Evolutionary conservation across 2,888 invertebrate species (phyloP).

Genomic region (Pterostichus madidus): DNA sequence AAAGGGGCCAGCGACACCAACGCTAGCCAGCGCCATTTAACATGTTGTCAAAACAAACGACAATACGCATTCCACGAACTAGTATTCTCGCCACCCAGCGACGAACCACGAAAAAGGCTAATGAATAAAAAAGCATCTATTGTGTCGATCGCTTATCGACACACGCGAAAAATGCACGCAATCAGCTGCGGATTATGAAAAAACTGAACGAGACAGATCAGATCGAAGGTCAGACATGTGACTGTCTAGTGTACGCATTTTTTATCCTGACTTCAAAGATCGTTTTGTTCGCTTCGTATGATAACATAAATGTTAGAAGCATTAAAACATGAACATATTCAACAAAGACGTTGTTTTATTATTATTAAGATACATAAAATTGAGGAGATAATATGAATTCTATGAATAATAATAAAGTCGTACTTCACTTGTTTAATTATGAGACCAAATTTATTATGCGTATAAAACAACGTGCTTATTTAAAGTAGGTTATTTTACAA

Average conservation of each 20-base stretch:
- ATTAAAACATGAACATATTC: constrained; percentile 6
- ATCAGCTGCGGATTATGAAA: constrained; percentile 28
- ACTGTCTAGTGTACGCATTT: neutral
- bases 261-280: neutral
- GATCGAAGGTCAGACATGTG: constrained; percentile 15
- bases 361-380: constrained; percentile 18
- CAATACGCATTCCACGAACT: constrained; percentile 60
- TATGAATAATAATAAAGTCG: constrained; percentile 33
- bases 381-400: constrained; percentile 27
- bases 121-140: constrained; percentile 44
- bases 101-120: constrained; percentile 37
- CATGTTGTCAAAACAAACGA: constrained; percentile 63
- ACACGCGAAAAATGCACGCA: constrained; percentile 18
- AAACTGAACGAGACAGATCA: constrained; percentile 10
- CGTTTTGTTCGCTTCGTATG: neutral
- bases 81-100: constrained; percentile 26
- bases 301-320: neutral
- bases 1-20: constrained; percentile 6
- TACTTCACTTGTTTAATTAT: constrained; percentile 37
- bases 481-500: constrained; percentile 40
- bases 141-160: constrained; percentile 28
- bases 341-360: neutral
- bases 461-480: constrained; percentile 31
- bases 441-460: constrained; percentile 12
- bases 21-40: constrained; percentile 49